Percentiles rank a stretch among this genome's conserved stretches.
Conservation (phyloP, 2,113 vertebrate species). For the Phoxinus phoxinus region DNA sequence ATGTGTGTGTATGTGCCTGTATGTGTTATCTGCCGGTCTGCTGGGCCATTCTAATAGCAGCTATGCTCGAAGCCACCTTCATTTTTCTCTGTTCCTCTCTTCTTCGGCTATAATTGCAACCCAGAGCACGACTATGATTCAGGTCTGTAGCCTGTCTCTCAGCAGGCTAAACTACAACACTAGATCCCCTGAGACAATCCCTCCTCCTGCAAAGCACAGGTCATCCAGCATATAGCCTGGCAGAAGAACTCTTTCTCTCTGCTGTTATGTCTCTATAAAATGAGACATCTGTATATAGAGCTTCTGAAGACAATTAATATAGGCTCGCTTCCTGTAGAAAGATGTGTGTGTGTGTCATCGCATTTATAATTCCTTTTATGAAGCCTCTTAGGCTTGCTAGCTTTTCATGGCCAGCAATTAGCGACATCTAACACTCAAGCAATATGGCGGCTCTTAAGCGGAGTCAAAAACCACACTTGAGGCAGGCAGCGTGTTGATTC, state of each 20-base stretch:
- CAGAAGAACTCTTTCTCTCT: slow-evolving; percentile 85
- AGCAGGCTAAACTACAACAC: slow-evolving; percentile 84
- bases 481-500: slow-evolving; percentile 35
- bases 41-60: slow-evolving; percentile 82
- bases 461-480: slow-evolving; percentile 53
- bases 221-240: slow-evolving; percentile 86
- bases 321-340: slow-evolving; percentile 7
- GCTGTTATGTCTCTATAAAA: slow-evolving; percentile 84
- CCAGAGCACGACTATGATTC: slow-evolving; percentile 86
- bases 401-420: slow-evolving; percentile 53
- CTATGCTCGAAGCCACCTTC: slow-evolving; percentile 80
- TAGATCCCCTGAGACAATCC: slow-evolving; percentile 87
- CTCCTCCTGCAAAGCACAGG: slow-evolving; percentile 86
- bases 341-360: background rate
- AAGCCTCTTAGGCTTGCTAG: slow-evolving; percentile 18
- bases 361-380: background rate
- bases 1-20: slow-evolving; percentile 2
- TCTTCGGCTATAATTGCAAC: slow-evolving; percentile 90
- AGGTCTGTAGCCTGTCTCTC: slow-evolving; percentile 89
- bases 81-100: slow-evolving; percentile 87
- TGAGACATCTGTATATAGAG: slow-evolving; percentile 83
- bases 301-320: slow-evolving; percentile 73
- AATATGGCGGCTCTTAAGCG: slow-evolving; percentile 49
- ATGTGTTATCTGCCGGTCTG: slow-evolving; percentile 44
- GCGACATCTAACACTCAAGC: slow-evolving; percentile 54